Evolutionary conservation across 2,113 vertebrate genomes (phyloP), one percentile per base, ranked within the genome.

Genomic region (Martes martes): DNA sequence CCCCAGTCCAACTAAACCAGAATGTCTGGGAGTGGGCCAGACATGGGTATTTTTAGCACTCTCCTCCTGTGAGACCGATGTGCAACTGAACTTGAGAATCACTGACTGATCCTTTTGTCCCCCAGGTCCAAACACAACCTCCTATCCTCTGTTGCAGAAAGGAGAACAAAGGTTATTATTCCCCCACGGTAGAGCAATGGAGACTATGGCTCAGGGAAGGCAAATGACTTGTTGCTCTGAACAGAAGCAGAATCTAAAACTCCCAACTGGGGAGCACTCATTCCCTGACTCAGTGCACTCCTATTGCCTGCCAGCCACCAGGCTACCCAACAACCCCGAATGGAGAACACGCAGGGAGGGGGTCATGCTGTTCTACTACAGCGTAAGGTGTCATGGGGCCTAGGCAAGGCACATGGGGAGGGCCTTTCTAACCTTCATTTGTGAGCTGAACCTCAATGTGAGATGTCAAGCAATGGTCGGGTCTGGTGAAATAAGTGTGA

Each of bases 181-280:
- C 6, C 33, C 23, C 67, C 26, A 28, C 8, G n/a, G 11, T 7
- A 52, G 3, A 74, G 71, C 47, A 15, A 10, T 1, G 3, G 63
- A 76, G 33, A 81, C 71, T 2, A 21, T 45, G 65, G 15, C 57
- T 65, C 69, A 67, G 33, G 71, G 88, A 69, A 39, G 50, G 10
- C 36, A 57, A 23, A 14, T 36, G 61, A 59, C 23, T 73, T 59
- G 14, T 55, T 42, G 65, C 73, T 42, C 63, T 26, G 11, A 78
- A 18, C 55, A 83, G 67, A 95, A 83, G 71, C 26, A 82, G 63
- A 94, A 93, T 6, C 31, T 26, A 11, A 78, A 39, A 45, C 67
- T 45, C 63, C 36, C 5, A 31, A 9, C 11, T 15, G 9, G 39
- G 50, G 59, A 47, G 21, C 67, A 42, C 7, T 74, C 59, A 50